These are phyloP conservation scores for Cardinalis cardinalis DNA, from an alignment of 2,113 vertebrate genomes.

Conservation along the genomic window DNA sequence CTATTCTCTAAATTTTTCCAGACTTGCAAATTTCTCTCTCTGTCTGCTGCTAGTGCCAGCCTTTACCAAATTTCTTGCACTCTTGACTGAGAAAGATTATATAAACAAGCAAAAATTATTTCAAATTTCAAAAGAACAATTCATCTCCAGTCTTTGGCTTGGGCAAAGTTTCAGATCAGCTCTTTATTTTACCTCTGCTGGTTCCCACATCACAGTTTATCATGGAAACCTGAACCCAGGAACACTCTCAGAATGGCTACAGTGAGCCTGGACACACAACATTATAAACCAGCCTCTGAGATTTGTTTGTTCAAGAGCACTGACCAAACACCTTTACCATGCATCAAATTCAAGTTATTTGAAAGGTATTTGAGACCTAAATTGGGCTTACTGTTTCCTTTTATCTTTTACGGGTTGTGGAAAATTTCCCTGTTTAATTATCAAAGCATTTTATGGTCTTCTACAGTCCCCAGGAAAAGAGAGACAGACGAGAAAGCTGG, in stretches of 20 bases:
- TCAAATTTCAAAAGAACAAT: neutral
- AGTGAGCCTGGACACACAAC: neutral
- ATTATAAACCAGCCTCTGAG: neutral
- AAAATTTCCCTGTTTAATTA: constrained; percentile 70
- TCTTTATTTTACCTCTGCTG: neutral
- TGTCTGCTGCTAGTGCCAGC: neutral
- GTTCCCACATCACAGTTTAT: neutral
- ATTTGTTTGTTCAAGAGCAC: constrained; percentile 13
- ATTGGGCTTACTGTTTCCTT: constrained; percentile 50
- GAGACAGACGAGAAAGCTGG: neutral
- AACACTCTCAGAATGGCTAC: neutral
- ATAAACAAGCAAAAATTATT: neutral
- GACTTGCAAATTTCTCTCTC: neutral
- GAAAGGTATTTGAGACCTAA: constrained; percentile 57
- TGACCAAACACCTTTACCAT: neutral
- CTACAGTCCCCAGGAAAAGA: constrained; percentile 53
- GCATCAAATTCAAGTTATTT: constrained; percentile 35
- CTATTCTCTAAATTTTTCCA: neutral
- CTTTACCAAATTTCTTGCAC: neutral
- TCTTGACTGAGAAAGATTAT: neutral
- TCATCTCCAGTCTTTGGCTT: neutral
- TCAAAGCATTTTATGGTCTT: constrained; percentile 70
- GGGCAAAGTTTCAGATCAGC: neutral
- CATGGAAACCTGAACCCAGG: constrained; percentile 28
- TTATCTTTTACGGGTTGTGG: constrained; percentile 67